phyloP scores from a whole-genome alignment of 2,888 invertebrate genomes.

The Patella depressa region DNA sequence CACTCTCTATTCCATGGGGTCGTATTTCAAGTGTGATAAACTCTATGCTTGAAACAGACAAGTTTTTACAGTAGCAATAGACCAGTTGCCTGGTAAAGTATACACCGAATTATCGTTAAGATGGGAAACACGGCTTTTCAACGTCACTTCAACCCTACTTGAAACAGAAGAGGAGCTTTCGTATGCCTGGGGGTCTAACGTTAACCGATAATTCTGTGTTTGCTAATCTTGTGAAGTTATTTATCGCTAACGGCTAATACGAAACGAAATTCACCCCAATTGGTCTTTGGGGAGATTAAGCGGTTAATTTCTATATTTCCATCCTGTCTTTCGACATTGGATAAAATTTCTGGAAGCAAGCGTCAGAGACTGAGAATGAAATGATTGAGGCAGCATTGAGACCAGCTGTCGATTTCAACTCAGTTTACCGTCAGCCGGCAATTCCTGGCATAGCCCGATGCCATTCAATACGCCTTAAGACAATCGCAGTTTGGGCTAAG shows the following conservation, averaged over 20 bases:
- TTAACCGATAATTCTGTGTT: slow-evolving; percentile 6
- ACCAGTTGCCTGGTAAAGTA: slow-evolving; percentile 2
- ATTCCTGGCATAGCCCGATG: slow-evolving; percentile 21
- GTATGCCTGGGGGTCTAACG: background rate
- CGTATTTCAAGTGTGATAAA: slow-evolving; percentile 10
- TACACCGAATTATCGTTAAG: slow-evolving; percentile 1
- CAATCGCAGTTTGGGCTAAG: slow-evolving; percentile 21
- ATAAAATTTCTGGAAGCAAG: slow-evolving; percentile 7
- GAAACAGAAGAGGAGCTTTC: slow-evolving; percentile 7
- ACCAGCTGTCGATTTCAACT: slow-evolving; percentile 8
- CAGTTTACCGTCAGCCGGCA: background rate
- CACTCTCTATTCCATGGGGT: background rate
- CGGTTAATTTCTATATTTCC: slow-evolving; percentile 7
- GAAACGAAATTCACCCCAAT: slow-evolving; percentile 5
- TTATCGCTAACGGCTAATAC: background rate
- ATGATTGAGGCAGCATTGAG: slow-evolving; percentile 12
- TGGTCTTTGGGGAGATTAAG: slow-evolving; percentile 8
- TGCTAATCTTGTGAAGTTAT: slow-evolving; percentile 13
- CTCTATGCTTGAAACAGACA: slow-evolving; percentile 9
- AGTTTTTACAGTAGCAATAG: slow-evolving; percentile 4
- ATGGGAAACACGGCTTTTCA: slow-evolving; percentile 9
- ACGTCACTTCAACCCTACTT: slow-evolving; percentile 4
- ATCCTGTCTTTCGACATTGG: slow-evolving; percentile 12
- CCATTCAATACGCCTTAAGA: slow-evolving; percentile 22
- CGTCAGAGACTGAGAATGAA: slow-evolving; percentile 9